These are phyloP conservation scores for Tauraco hartlaubi DNA, from an alignment of 2,797 vertebrate species.

Conservation along the genomic window DNA sequence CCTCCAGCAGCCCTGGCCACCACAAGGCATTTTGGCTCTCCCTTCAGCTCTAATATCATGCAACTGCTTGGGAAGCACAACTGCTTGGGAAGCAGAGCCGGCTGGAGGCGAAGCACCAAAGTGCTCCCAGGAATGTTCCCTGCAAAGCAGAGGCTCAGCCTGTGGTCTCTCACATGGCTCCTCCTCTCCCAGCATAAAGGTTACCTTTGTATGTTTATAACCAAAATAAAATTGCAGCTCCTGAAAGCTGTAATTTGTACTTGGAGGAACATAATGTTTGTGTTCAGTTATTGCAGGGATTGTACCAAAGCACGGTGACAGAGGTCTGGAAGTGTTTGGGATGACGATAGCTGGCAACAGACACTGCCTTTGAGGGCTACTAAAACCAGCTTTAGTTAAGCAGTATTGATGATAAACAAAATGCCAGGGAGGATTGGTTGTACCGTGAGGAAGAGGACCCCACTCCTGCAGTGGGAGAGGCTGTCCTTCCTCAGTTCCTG, in stretches of 20 bases:
- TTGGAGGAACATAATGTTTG: conserved; percentile 17
- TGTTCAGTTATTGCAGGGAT: neutral
- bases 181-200: neutral
- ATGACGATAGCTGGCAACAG: neutral
- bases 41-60: neutral
- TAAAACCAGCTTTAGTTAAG: neutral
- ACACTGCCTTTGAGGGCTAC: neutral
- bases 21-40: neutral
- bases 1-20: neutral
- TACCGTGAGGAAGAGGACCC: neutral
- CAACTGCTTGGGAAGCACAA: neutral
- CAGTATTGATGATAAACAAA: neutral
- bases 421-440: neutral
- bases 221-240: conserved; percentile 35
- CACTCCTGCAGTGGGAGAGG: neutral
- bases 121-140: neutral
- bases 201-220: conserved; percentile 30
- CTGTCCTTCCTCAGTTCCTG: neutral
- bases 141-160: neutral
- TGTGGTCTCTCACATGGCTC: neutral
- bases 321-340: conserved; percentile 17
- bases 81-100: neutral
- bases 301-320: neutral
- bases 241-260: conserved; percentile 20
- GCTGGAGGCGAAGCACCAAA: neutral